Conservation (phyloP, 1,140 invertebrate genomes). For the Catajapyx aquilonaris region DNA sequence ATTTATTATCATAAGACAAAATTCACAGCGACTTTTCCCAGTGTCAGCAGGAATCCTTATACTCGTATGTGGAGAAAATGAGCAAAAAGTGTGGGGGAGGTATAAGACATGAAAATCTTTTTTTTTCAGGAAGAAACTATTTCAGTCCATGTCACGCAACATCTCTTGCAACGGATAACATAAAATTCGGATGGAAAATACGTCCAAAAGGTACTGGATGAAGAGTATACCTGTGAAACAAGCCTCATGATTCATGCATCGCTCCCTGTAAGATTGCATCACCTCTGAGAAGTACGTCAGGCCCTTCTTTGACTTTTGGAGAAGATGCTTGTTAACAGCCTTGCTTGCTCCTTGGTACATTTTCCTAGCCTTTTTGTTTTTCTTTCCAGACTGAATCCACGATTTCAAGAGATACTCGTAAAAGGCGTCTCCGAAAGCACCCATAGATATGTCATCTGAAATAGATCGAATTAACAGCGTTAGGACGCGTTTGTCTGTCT, state of each 20-base stretch:
- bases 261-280: slow-evolving; percentile 76
- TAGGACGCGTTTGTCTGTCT: no score
- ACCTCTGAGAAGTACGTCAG: slow-evolving; percentile 83
- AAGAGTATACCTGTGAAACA: slow-evolving; percentile 75
- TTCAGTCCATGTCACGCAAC: no score
- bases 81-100: no score
- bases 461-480: slow-evolving; percentile 15
- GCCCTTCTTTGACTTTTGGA: slow-evolving; percentile 57
- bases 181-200: no score
- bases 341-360: slow-evolving; percentile 90
- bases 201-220: no score
- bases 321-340: slow-evolving; percentile 33
- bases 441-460: slow-evolving; percentile 86
- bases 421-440: slow-evolving; percentile 92
- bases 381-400: slow-evolving; percentile 70
- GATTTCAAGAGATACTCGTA: slow-evolving; percentile 97
- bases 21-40: no score
- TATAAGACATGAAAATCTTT: no score
- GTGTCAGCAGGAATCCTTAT: no score
- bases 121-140: no score
- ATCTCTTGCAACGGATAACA: no score
- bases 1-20: no score
- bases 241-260: slow-evolving; percentile 97
- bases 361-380: slow-evolving; percentile 57
- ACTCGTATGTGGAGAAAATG: no score